These are phyloP conservation scores for Centropus unirufus DNA, from an alignment of 2,113 vertebrate genomes.

Conservation along the genomic window DNA sequence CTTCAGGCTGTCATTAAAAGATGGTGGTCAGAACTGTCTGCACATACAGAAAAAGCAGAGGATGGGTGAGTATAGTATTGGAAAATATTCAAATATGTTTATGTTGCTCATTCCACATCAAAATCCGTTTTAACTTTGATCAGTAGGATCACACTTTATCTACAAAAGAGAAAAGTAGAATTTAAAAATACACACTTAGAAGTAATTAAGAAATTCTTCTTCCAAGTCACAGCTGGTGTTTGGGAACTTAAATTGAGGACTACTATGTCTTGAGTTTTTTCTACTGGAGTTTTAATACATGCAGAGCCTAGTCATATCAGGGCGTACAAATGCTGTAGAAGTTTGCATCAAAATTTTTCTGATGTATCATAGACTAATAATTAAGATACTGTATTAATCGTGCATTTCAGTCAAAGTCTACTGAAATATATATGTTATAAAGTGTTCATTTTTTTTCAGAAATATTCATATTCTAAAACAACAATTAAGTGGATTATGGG, in stretches of 20 bases:
- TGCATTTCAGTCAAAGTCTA: background rate
- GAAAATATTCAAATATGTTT: background rate
- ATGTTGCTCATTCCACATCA: background rate
- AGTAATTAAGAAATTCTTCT: background rate
- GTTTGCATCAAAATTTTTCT: background rate
- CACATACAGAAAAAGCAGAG: conserved; percentile 76
- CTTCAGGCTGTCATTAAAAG: conserved; percentile 89
- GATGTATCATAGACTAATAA: background rate
- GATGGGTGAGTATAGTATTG: conserved; percentile 78
- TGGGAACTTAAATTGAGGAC: background rate
- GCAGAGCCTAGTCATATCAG: background rate
- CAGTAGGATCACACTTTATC: background rate
- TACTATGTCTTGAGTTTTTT: background rate
- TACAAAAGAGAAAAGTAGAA: background rate
- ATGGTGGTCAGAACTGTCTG: conserved; percentile 87
- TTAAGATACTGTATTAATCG: background rate
- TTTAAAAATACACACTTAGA: background rate
- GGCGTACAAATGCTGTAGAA: background rate
- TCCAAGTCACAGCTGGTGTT: background rate
- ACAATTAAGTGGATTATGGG: conserved; percentile 85
- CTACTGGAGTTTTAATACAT: background rate
- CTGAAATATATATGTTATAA: background rate
- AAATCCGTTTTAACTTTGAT: background rate
- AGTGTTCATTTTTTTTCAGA: conserved; percentile 69
- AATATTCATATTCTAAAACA: conserved; percentile 88